Percentiles rank a stretch among this genome's conserved stretches.
phyloP scores from a whole-genome alignment of 2,113 vertebrate genomes.

The Falcunculus frontatus region DNA sequence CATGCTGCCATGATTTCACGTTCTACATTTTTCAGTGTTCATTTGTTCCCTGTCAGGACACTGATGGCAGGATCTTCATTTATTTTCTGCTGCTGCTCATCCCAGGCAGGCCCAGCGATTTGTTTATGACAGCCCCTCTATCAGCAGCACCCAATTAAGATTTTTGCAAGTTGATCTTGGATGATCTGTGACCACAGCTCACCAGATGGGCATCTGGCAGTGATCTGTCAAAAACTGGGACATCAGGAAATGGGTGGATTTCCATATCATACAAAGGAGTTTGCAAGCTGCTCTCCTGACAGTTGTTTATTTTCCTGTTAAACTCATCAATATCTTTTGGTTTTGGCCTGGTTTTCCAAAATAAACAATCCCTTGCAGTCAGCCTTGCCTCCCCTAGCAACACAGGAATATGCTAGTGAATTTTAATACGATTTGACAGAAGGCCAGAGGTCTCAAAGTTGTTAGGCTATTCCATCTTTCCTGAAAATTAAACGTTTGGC shows the following conservation, averaged over 20 bases:
- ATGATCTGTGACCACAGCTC: not conserved
- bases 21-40: not conserved
- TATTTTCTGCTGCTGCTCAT: not conserved
- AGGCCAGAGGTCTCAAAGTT: not conserved
- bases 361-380: not conserved
- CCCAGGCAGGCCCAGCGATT: not conserved
- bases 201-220: slow-evolving; percentile 25
- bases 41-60: not conserved
- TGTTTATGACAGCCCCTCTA: not conserved
- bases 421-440: not conserved
- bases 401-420: not conserved
- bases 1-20: not conserved
- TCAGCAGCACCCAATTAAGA: not conserved
- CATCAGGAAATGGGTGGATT: not conserved
- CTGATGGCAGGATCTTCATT: not conserved
- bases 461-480: not conserved
- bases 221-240: slow-evolving; percentile 7
- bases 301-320: not conserved
- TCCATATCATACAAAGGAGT: slow-evolving; percentile 1
- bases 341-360: not conserved
- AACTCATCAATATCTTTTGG: not conserved
- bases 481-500: not conserved
- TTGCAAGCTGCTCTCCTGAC: not conserved
- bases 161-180: not conserved
- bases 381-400: not conserved